Conservation (phyloP, 2,797 vertebrate genomes). For the Gambelia wislizenii region DNA sequence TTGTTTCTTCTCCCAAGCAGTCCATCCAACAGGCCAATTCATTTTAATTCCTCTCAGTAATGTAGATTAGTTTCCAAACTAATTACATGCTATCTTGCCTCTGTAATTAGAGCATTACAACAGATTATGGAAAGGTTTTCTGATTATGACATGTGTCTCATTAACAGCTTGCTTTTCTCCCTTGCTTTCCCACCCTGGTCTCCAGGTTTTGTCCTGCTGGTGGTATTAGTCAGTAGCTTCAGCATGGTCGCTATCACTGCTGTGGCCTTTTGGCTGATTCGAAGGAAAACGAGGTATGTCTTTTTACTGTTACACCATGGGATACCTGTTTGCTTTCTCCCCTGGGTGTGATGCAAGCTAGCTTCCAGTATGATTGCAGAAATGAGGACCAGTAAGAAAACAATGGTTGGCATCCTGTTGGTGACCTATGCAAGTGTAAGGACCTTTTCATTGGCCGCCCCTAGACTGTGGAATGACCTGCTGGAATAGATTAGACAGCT, state of each 20-base stretch:
- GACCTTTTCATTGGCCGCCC: too few relatives aligned
- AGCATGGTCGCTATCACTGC: slow-evolving; percentile 79
- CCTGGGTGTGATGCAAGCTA: too few relatives aligned
- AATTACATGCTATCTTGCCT: not conserved
- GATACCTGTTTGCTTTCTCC: not conserved
- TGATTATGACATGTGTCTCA: rapidly evolving
- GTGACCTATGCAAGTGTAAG: too few relatives aligned
- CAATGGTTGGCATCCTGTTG: too few relatives aligned
- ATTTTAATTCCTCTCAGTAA: slow-evolving; percentile 1
- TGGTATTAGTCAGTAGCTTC: slow-evolving; percentile 79
- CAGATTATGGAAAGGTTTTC: not conserved
- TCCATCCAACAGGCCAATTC: not conserved
- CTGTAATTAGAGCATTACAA: not conserved
- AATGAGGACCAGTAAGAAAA: too few relatives aligned
- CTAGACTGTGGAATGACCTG: too few relatives aligned
- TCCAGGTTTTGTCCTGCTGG: slow-evolving; percentile 84
- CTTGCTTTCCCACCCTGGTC: slow-evolving; percentile 43
- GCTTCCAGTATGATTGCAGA: too few relatives aligned
- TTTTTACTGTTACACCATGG: not conserved
- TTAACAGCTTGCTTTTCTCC: slow-evolving; percentile 27
- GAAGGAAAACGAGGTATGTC: slow-evolving; percentile 85
- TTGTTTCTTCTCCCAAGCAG: not conserved
- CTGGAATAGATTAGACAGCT: too few relatives aligned
- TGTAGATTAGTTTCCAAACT: slow-evolving; percentile 1
- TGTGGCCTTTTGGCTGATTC: slow-evolving; percentile 81